Evolutionary conservation across 2,888 invertebrate species (phyloP).

Genomic region (Amiota minor): DNA sequence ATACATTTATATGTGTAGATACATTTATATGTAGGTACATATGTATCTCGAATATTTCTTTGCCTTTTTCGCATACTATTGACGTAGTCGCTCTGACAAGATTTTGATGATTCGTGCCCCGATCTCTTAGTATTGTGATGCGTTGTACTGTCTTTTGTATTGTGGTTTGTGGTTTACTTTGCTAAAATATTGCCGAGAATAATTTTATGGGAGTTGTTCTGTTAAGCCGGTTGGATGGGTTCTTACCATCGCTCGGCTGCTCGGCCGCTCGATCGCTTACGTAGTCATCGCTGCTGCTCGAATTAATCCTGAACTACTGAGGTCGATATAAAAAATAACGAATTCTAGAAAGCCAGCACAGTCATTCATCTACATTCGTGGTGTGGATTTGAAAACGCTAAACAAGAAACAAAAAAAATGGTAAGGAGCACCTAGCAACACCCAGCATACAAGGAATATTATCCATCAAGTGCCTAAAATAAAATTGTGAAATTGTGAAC

Average conservation of each 20-base stretch:
- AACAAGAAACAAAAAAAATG: conserved; percentile 59
- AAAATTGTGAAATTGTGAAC: conserved; percentile 8
- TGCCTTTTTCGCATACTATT: conserved; percentile 25
- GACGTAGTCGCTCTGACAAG: neutral
- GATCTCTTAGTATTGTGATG: neutral
- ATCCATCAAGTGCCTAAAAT: too few species aligned
- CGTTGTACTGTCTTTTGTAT: conserved; percentile 43
- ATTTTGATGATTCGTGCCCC: neutral
- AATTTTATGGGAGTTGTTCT: conserved; percentile 63
- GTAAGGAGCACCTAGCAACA: conserved; percentile 52
- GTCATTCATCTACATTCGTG: conserved; percentile 67
- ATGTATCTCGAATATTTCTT: conserved; percentile 32
- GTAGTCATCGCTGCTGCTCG: conserved; percentile 40
- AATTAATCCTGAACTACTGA: conserved; percentile 61
- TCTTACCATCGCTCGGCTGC: conserved; percentile 49
- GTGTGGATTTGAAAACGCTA: conserved; percentile 59
- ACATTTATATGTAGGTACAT: conserved; percentile 35
- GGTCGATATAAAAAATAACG: conserved; percentile 69
- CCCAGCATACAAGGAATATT: too few species aligned
- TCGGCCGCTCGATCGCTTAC: conserved; percentile 42
- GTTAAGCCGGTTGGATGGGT: conserved; percentile 66
- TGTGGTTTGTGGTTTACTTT: conserved; percentile 44
- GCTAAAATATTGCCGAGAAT: conserved; percentile 59
- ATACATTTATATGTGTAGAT: neutral
- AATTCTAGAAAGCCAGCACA: conserved; percentile 60